These are phyloP conservation scores for Aselliscus stoliczkanus DNA, from an alignment of 2,797 vertebrate genomes.

Conservation along the genomic window DNA sequence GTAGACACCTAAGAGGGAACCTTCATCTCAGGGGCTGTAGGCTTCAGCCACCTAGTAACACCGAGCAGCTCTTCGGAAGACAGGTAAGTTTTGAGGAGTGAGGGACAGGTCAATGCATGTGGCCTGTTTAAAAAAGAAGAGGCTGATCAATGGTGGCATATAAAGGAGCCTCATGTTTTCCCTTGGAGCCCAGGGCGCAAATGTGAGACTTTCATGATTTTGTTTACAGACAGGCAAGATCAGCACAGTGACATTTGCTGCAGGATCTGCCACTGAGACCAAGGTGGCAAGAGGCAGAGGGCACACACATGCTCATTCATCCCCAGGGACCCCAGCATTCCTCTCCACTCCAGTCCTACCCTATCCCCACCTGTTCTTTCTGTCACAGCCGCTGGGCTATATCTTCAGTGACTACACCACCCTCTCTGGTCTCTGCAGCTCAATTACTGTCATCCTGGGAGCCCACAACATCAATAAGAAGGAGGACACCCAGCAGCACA, in stretches of 20 bases:
- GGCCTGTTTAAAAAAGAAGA: neutral
- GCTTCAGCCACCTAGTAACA: fast-evolving
- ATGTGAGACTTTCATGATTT: neutral
- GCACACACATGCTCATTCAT: neutral
- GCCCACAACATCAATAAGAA: neutral
- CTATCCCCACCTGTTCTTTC: neutral
- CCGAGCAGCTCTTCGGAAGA: neutral
- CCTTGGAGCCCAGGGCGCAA: neutral
- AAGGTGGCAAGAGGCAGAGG: neutral
- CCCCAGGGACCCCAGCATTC: neutral
- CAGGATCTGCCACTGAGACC: neutral
- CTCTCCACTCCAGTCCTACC: neutral
- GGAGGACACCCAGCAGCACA: neutral
- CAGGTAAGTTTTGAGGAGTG: neutral
- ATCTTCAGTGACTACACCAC: neutral
- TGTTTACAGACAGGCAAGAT: neutral
- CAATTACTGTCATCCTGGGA: neutral
- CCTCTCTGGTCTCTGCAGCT: neutral
- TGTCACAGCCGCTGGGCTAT: neutral
- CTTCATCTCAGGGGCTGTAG: neutral
- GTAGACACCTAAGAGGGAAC: neutral
- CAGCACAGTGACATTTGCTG: neutral
- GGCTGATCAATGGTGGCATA: neutral
- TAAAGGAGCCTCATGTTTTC: neutral
- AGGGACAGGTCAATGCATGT: neutral